Evolutionary conservation across 2,113 vertebrate species (phyloP).

Genomic region (Anser cygnoides): DNA sequence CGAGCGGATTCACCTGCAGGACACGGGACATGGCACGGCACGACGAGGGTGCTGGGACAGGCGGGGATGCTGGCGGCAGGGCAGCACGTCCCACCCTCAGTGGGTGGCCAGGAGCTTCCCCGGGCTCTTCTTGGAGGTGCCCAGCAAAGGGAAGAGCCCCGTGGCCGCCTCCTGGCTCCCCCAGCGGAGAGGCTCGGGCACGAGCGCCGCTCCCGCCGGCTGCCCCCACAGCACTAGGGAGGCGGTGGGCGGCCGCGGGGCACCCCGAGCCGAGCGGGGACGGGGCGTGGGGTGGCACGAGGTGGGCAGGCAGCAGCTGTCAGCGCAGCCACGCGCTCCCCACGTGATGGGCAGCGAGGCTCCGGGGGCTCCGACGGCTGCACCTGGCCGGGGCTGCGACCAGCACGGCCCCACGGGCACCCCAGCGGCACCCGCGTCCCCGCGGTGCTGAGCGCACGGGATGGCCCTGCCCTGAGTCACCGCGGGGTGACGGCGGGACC

Average conservation of each 20-base stretch:
- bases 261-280: neutral
- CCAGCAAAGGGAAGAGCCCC: neutral
- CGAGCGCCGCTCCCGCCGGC: neutral
- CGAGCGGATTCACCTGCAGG: neutral
- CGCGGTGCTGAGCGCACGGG: accelerated
- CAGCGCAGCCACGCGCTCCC: accelerated
- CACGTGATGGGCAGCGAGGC: neutral
- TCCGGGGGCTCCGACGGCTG: accelerated
- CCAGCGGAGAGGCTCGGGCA: accelerated
- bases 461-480: neutral
- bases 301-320: neutral
- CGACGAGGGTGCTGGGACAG: neutral
- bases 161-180: accelerated
- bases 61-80: accelerated
- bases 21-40: neutral
- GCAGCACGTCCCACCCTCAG: accelerated
- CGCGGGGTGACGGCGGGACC: accelerated
- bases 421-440: accelerated
- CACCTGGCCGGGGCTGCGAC: neutral
- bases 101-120: too few relatives aligned
- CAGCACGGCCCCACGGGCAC: neutral
- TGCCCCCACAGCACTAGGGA: neutral
- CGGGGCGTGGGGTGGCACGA: neutral
- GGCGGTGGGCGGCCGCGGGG: accelerated
- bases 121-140: neutral